Conservation (phyloP, 1,140 invertebrate genomes). For the Bombus breviceps region DNA sequence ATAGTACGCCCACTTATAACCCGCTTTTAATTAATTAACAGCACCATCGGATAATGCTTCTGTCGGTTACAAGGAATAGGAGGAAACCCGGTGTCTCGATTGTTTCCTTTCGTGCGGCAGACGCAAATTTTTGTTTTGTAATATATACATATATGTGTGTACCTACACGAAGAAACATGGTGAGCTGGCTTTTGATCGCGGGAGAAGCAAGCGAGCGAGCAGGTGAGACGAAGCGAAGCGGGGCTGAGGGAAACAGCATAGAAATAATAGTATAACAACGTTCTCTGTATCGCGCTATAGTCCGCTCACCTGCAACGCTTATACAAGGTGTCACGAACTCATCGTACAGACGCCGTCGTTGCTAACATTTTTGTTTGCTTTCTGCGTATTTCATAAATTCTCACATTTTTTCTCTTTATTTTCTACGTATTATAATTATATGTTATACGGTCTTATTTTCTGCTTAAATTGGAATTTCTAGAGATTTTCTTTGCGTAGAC, state of each 20-base stretch:
- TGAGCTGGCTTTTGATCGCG: conserved; percentile 24
- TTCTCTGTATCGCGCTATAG: conserved; percentile 76
- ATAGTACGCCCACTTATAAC: background rate
- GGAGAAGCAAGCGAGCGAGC: conserved; percentile 50
- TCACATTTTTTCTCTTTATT: background rate
- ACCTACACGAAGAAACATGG: background rate
- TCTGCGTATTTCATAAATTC: background rate
- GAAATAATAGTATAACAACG: conserved; percentile 77
- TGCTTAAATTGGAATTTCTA: too few species aligned
- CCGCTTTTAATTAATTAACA: conserved; percentile 29
- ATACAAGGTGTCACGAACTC: conserved; percentile 70
- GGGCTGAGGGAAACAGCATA: conserved; percentile 71
- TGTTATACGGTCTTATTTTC: background rate
- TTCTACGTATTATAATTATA: background rate
- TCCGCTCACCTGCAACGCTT: conserved; percentile 72
- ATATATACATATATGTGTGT: background rate
- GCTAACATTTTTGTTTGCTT: background rate
- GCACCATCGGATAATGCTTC: background rate
- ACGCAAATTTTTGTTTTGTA: conserved; percentile 34
- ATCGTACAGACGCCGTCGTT: background rate
- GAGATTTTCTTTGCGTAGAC: too few species aligned
- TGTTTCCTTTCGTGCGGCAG: conserved; percentile 6
- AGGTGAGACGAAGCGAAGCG: conserved; percentile 73
- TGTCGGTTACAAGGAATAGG: background rate
- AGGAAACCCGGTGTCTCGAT: conserved; percentile 23